Conservation (phyloP, 92 coral and sea anemone species). For the Zoanthus sociatus region DNA sequence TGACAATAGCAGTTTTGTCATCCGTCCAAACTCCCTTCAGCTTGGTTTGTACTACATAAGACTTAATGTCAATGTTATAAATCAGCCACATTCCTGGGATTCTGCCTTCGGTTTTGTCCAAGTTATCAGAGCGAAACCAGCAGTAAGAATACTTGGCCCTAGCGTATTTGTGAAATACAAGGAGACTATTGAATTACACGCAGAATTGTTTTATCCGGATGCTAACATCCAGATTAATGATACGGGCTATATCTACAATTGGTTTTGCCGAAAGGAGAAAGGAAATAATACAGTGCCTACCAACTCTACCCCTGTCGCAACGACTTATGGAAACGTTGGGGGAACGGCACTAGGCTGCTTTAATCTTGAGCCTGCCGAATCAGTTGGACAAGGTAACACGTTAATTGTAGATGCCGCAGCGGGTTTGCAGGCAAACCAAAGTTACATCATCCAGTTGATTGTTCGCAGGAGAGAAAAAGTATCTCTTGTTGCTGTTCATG, state of each 20-base stretch:
- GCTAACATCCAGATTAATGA: not conserved
- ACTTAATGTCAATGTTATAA: slow-evolving; percentile 55
- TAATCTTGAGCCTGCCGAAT: slow-evolving; percentile 70
- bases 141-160: slow-evolving; percentile 62
- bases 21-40: slow-evolving; percentile 39
- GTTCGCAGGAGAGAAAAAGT: not conserved
- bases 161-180: slow-evolving; percentile 61
- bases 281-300: slow-evolving; percentile 50
- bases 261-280: slow-evolving; percentile 75
- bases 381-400: slow-evolving; percentile 1
- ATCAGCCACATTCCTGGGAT: slow-evolving; percentile 66
- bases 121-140: slow-evolving; percentile 64
- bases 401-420: slow-evolving; percentile 43
- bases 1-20: slow-evolving; percentile 38
- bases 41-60: slow-evolving; percentile 67
- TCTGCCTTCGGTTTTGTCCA: slow-evolving; percentile 77
- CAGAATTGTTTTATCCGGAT: slow-evolving; percentile 67
- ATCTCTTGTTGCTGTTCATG: slow-evolving; percentile 2
- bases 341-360: slow-evolving; percentile 74
- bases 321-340: slow-evolving; percentile 37
- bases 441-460: slow-evolving; percentile 25
- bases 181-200: slow-evolving; percentile 64
- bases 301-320: slow-evolving; percentile 57
- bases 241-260: slow-evolving; percentile 54
- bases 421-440: slow-evolving; percentile 45